phyloP scores from a whole-genome alignment of 2,888 invertebrate genomes.

The Drosophila nr. perissopoda region DNA sequence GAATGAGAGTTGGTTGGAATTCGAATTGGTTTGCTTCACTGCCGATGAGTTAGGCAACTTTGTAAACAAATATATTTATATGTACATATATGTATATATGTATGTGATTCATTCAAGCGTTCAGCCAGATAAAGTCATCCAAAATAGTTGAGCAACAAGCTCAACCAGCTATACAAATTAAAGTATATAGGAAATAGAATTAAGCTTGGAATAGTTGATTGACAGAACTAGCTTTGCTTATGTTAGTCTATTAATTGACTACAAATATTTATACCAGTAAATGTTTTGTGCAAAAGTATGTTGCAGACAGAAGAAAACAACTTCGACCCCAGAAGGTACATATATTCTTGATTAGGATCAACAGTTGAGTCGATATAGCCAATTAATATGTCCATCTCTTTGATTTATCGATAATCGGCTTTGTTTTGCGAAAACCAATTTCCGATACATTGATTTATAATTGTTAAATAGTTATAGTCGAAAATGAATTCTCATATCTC shows the following conservation, averaged over 20 bases:
- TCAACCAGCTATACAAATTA: not conserved
- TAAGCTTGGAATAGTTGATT: not conserved
- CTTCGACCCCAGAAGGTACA: not conserved
- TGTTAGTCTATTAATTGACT: fast-evolving
- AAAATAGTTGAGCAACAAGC: not conserved
- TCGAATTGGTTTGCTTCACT: constrained; percentile 35
- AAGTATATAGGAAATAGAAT: not conserved
- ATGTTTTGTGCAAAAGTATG: not conserved
- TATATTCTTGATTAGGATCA: not conserved
- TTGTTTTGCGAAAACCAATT: not conserved
- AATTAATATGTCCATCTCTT: not conserved
- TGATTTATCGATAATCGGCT: not conserved
- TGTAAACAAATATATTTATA: constrained; percentile 26
- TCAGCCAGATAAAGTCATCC: constrained; percentile 14
- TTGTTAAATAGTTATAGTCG: not conserved
- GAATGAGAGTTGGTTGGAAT: constrained; percentile 65
- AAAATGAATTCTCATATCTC: not conserved
- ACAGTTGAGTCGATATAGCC: not conserved
- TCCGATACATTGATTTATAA: not conserved
- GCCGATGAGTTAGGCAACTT: constrained; percentile 41
- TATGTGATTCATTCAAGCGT: constrained; percentile 49
- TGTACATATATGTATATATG: too few species aligned
- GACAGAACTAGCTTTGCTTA: not conserved
- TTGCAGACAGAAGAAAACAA: not conserved
- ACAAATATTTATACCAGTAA: not conserved